Base-by-base conservation (phyloP, 2,888 invertebrate genomes). In the Cataglyphis rosenhaueri region DNA sequence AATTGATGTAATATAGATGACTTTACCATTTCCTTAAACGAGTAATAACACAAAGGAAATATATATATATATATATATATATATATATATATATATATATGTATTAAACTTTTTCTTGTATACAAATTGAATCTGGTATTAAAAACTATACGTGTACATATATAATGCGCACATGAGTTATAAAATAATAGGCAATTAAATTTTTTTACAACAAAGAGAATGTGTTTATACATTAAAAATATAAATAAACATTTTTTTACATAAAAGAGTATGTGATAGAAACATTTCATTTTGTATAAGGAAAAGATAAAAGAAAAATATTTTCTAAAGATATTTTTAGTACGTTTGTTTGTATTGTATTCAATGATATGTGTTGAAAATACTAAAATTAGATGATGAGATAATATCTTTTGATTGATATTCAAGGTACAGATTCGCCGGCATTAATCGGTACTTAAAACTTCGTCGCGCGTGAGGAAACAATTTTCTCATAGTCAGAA, bases 1-100 rank as follows among this genome's bases (percentile, higher is more conserved):
- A 70, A 78, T 78, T 78, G 78, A 70, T 78, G 70, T 59, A 78
- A 70, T 70, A 4, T 12, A 35, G 44, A 44, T 44, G 57, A 78
- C 35, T 70, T 59, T 32, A 59, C 44, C 21, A 41, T 29, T 70
- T 61, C 59, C 44, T 78, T 78, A 44, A 75, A 52, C 35, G 9
- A 5, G 52, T 52, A 9, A 70, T 29, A 59, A n/a, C 21, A 8
- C 32, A 1, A 25, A 38, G n/a, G n/a, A n/a, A n/a, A 25, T 25
- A 25, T 25, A 25, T 29, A 25, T 25, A 55, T 21, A 55, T n/a
- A 8, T 38, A 18, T 44, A 44, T 10, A 44, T 44, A 25, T 25
- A 25, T 25, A 25, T 25, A 25, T 29, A 25, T 25, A 55, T 21
- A 55, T n/a, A 8, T 38, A 18, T 44, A 44, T 10, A 44, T 44